These are phyloP conservation scores for Frieseomelitta varia DNA, from an alignment of 1,140 invertebrate species.

Conservation along the genomic window DNA sequence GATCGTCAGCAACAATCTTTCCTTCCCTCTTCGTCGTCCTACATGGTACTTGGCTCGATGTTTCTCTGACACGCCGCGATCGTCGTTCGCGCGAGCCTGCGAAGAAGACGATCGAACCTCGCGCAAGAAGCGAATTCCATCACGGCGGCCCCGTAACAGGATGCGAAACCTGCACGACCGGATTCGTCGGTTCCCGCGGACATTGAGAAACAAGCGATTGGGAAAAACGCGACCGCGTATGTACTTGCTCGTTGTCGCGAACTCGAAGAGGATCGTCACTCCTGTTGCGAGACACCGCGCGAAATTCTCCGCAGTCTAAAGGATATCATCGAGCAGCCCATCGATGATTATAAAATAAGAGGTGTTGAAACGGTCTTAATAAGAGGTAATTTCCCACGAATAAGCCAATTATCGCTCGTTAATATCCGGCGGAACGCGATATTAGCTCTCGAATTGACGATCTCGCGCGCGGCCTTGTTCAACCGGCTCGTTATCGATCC, in stretches of 20 bases:
- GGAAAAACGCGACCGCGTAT: not conserved
- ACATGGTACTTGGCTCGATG: not conserved
- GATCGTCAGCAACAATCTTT: not conserved
- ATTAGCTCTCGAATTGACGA: not conserved
- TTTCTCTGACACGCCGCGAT: not conserved
- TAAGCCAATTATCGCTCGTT: constrained; percentile 11
- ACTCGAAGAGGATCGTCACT: not conserved
- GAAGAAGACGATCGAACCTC: not conserved
- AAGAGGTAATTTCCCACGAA: constrained; percentile 18
- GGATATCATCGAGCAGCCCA: not conserved
- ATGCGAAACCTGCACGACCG: constrained; percentile 51
- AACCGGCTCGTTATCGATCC: constrained; percentile 12
- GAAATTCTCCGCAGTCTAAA: constrained; percentile 10
- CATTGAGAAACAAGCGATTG: constrained; percentile 28
- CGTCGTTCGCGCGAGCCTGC: not conserved
- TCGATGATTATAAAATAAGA: not conserved
- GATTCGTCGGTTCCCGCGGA: constrained; percentile 30
- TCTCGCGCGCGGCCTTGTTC: not conserved
- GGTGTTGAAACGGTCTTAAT: constrained; percentile 4
- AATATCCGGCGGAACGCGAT: not conserved
- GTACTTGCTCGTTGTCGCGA: not conserved
- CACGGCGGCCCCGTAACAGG: constrained; percentile 15
- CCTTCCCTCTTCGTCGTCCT: not conserved
- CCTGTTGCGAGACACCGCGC: not conserved
- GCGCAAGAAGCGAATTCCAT: constrained; percentile 9